Conservation (phyloP, 2,888 invertebrate genomes). For the Trichogramma dendrolimi region DNA sequence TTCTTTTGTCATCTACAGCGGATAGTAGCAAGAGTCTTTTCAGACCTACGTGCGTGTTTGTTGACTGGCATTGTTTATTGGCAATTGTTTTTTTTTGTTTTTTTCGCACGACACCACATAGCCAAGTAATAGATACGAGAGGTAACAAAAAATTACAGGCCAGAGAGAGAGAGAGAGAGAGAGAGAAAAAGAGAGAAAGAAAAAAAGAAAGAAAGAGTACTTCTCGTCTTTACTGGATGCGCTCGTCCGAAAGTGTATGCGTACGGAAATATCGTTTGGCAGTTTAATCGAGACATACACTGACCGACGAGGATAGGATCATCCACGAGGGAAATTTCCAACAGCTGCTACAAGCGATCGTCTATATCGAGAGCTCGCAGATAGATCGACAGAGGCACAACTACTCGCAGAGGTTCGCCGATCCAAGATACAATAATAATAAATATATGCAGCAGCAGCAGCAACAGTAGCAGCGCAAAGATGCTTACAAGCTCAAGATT, state of each 20-base stretch:
- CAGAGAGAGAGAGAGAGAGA: conserved; percentile 11
- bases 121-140: conserved; percentile 5
- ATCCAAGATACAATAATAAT: too few species aligned
- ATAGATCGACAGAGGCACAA: too few species aligned
- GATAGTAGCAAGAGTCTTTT: conserved; percentile 39
- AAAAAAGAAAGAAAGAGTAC: conserved; percentile 1
- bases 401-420: too few species aligned
- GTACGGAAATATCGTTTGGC: too few species aligned
- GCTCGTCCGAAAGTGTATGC: not conserved
- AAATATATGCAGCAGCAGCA: too few species aligned
- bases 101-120: not conserved
- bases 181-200: not conserved
- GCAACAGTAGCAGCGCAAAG: too few species aligned
- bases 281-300: too few species aligned
- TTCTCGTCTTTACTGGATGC: not conserved
- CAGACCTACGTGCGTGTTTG: conserved; percentile 45
- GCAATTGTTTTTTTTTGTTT: conserved; percentile 12
- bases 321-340: not conserved
- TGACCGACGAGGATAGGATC: conserved; percentile 6
- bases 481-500: too few species aligned
- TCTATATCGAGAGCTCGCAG: too few species aligned
- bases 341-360: too few species aligned
- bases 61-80: conserved; percentile 9
- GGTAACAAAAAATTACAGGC: conserved; percentile 8
- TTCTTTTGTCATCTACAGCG: conserved; percentile 51